phyloP scores from a whole-genome alignment of 1,140 invertebrate species.

The Heliothis subflexa region DNA sequence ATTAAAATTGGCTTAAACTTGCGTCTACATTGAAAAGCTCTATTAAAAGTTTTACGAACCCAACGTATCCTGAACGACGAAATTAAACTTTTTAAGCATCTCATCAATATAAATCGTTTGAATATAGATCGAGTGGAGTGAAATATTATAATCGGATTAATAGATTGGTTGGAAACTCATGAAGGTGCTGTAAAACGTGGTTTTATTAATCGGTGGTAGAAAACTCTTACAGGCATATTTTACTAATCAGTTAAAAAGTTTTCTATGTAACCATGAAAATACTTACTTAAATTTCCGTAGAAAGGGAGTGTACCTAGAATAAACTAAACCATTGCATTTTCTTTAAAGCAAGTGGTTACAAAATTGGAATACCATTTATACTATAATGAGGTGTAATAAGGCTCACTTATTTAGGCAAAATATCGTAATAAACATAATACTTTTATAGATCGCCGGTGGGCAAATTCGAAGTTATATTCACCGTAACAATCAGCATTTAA shows the following conservation, averaged over 20 bases:
- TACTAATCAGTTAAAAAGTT: no score
- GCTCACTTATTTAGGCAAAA: background rate
- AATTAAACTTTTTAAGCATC: constrained; percentile 38
- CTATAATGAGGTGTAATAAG: background rate
- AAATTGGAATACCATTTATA: background rate
- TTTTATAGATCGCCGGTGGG: background rate
- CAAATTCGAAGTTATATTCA: constrained; percentile 2
- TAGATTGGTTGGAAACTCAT: constrained; percentile 1
- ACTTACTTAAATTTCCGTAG: no score
- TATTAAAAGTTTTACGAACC: constrained; percentile 57
- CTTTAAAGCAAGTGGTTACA: no score
- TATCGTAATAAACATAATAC: background rate
- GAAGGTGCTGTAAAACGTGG: background rate
- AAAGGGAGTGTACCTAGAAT: no score
- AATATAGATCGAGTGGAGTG: constrained; percentile 2
- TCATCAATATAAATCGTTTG: constrained; percentile 30
- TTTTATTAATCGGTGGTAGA: background rate
- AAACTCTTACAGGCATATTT: no score
- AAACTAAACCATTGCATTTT: no score
- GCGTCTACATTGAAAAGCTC: constrained; percentile 52
- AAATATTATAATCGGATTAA: constrained; percentile 19
- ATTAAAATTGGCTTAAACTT: constrained; percentile 63
- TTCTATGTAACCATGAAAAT: no score
- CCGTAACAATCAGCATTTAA: constrained; percentile 7
- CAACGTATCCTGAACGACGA: constrained; percentile 32